These are phyloP conservation scores for Rambutsinella grinnellia DNA, from an alignment of 2,888 invertebrate species.

Conservation along the genomic window DNA sequence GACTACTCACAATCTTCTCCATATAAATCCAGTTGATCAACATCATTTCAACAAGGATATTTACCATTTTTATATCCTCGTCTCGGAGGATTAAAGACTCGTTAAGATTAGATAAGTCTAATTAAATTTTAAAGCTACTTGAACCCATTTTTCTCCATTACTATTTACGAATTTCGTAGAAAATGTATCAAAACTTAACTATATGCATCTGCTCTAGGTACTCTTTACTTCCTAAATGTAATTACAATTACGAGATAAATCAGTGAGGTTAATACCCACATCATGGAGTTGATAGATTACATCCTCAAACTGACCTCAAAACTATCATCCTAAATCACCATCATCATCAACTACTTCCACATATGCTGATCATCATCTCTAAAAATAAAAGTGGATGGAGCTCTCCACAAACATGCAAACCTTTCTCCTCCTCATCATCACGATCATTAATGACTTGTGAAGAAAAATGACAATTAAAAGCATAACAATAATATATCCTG, in stretches of 20 bases:
- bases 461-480: conserved; percentile 4
- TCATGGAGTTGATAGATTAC: not conserved
- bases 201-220: no score
- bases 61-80: no score
- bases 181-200: no score
- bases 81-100: no score
- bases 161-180: no score
- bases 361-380: not conserved
- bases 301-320: not conserved
- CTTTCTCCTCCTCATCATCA: not conserved
- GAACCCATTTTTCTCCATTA: no score
- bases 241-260: not conserved
- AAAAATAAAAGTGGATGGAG: no score
- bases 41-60: no score
- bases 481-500: not conserved
- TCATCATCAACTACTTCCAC: not conserved
- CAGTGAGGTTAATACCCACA: not conserved
- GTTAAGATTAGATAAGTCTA: no score
- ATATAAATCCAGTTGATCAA: no score
- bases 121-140: no score
- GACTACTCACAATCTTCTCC: no score
- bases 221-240: not conserved
- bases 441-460: conserved; percentile 15
- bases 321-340: not conserved
- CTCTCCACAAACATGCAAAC: not conserved